Evolutionary conservation across 2,888 invertebrate genomes (phyloP), one percentile per base, ranked within the genome.

Genomic region (Trachelus tabidus): DNA sequence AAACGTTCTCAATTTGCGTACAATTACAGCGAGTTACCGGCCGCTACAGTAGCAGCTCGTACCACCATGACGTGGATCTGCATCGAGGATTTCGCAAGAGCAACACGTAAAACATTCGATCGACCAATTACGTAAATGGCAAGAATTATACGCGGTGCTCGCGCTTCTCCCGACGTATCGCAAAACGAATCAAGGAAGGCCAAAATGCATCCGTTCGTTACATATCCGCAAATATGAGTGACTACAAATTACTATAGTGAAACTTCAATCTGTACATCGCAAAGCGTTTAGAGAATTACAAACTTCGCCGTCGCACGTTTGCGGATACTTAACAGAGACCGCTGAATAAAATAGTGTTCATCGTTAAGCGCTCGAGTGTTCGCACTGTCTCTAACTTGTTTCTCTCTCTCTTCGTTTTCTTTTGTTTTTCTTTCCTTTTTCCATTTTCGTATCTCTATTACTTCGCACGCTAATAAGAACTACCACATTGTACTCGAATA

Each of bases 241-340:
- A 80, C 79, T 80, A 77, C 77, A 75, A 33, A 83, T 79, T 79
- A 81, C 80, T 56, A 56, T 56, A 23, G 56, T 56, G 23, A 56
- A 79, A 81, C 79, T 77, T 77, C 76, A 81, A 83, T 56, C 80
- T 82, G 79, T 83, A 81, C 81, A 83, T 81, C 79, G 81, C 78
- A 79, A 80, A 81, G 76, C 76, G 73, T 76, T 76, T 33, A 79
- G 68, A 77, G 73, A 81, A 81, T 71, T 79, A 79, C 76, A 80
- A 79, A 75, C 75, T 80, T 77, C 74, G 77, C 40, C 56, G 76
- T 76, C 77, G 73, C 77, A 76, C 77, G 77, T 79, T 78, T 81
- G 80, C 81, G 81, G 79, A 79, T 73, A 77, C 79, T 68, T 37
- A 78, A 80, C 82, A 75, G 40, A 68, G 23, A 35, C 12, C 12